Evolutionary conservation across 2,113 vertebrate genomes (phyloP).

Genomic region (Neopipo cinnamomea): DNA sequence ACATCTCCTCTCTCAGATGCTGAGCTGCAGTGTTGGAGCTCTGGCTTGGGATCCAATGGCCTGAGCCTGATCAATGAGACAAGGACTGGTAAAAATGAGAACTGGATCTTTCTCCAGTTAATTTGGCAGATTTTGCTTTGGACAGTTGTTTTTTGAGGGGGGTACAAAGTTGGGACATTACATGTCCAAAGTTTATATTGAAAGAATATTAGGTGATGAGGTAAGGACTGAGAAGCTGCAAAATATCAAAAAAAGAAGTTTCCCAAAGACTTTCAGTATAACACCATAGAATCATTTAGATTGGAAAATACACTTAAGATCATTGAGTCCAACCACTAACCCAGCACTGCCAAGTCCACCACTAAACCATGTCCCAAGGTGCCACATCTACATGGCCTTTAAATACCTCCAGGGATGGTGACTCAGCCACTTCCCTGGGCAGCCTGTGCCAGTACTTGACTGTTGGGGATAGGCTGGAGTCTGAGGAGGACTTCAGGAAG

Average conservation of each 20-base stretch:
- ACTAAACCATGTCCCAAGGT: not conserved
- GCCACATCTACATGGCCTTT: not conserved
- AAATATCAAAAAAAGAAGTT: not conserved
- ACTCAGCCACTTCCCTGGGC: not conserved
- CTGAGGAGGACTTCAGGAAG: too few species aligned
- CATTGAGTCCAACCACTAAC: not conserved
- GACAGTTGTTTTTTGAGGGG: not conserved
- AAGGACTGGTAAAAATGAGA: not conserved
- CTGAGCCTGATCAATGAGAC: not conserved
- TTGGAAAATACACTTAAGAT: not conserved
- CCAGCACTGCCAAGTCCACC: not conserved
- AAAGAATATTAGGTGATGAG: not conserved
- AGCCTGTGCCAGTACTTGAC: not conserved
- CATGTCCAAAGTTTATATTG: not conserved
- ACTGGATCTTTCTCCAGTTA: not conserved
- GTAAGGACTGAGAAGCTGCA: not conserved
- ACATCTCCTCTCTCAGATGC: not conserved
- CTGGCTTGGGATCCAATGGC: fast-evolving
- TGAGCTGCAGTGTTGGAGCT: not conserved
- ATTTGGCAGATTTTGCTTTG: not conserved
- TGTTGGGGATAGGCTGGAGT: too few species aligned
- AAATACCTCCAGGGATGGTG: not conserved
- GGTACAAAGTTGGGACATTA: not conserved
- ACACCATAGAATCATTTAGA: not conserved
- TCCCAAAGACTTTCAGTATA: not conserved